These are phyloP conservation scores for Drosophila tsacasi DNA, from an alignment of 1,140 invertebrate genomes.

Conservation along the genomic window DNA sequence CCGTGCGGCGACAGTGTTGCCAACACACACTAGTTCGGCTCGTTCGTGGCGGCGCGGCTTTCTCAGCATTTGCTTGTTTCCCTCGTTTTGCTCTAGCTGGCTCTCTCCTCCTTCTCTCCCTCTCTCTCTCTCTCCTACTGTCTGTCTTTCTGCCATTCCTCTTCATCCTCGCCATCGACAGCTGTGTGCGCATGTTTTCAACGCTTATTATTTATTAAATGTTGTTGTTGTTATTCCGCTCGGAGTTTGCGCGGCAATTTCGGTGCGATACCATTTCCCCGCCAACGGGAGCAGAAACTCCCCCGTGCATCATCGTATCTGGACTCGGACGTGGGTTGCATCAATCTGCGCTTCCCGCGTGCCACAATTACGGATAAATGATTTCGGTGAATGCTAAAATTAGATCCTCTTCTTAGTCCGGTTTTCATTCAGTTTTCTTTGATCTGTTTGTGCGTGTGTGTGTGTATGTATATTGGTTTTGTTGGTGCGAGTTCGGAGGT, in stretches of 20 bases:
- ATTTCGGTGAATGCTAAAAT: slow-evolving; percentile 26
- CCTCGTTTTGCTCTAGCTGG: slow-evolving; percentile 23
- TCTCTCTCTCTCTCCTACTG: slow-evolving; percentile 27
- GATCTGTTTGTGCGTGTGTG: slow-evolving; percentile 4
- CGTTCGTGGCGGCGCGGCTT: slow-evolving; percentile 45
- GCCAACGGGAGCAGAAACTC: background rate
- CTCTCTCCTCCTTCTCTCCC: slow-evolving; percentile 4
- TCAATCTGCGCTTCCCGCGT: slow-evolving; percentile 17
- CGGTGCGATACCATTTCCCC: slow-evolving; percentile 5
- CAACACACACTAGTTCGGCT: slow-evolving; percentile 59
- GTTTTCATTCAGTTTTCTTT: slow-evolving; percentile 37
- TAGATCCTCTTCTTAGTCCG: slow-evolving; percentile 35
- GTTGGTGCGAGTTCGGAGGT: slow-evolving; percentile 14
- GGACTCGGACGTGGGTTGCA: slow-evolving; percentile 5
- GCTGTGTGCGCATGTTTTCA: slow-evolving; percentile 79
- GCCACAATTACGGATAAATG: slow-evolving; percentile 17
- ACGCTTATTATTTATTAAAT: slow-evolving; percentile 76
- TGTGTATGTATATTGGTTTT: slow-evolving; percentile 1
- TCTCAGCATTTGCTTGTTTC: slow-evolving; percentile 29
- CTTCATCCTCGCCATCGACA: slow-evolving; percentile 46
- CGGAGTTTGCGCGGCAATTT: slow-evolving; percentile 72
- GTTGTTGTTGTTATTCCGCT: slow-evolving; percentile 36
- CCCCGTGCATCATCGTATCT: background rate
- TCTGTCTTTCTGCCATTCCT: slow-evolving; percentile 32
- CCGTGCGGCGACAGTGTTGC: slow-evolving; percentile 60